Percentiles rank a stretch among this genome's conserved stretches.
Conservation (phyloP, 2,888 invertebrate species). For the Schizaphis graminum region DNA sequence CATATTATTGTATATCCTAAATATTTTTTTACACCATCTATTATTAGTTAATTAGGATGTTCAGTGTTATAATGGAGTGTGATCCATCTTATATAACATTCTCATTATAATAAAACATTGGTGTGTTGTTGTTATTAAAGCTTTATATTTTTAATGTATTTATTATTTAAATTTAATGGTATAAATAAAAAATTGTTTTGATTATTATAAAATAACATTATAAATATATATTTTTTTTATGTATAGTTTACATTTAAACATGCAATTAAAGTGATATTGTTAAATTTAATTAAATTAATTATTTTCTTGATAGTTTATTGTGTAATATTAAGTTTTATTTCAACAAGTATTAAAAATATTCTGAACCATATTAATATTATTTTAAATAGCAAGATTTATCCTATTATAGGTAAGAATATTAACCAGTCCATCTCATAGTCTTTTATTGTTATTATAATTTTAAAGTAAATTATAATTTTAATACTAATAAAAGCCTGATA, state of each 20-base stretch:
- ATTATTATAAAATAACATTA: slow-evolving; percentile 27
- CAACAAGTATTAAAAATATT: background rate
- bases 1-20: background rate
- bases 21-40: slow-evolving; percentile 25
- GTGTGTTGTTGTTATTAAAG: slow-evolving; percentile 31
- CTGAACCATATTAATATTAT: too few relatives aligned
- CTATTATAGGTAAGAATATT: too few relatives aligned
- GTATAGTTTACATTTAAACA: background rate
- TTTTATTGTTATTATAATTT: too few relatives aligned
- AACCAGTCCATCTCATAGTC: too few relatives aligned
- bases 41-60: background rate
- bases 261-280: slow-evolving; percentile 50
- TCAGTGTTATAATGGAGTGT: background rate
- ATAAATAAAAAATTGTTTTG: slow-evolving; percentile 24
- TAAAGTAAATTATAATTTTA: too few relatives aligned
- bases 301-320: background rate
- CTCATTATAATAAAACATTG: slow-evolving; percentile 17
- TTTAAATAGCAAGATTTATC: too few relatives aligned
- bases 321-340: background rate
- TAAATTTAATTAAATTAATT: slow-evolving; percentile 34
- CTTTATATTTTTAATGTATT: slow-evolving; percentile 4
- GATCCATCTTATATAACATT: background rate
- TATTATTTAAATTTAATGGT: background rate
- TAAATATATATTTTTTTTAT: background rate
- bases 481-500: too few relatives aligned